A percentile compares a stretch with the other conserved stretches of the same genome.
These are phyloP conservation scores for Stegodyphus dumicola DNA, from an alignment of 1,140 invertebrate genomes.

Conservation along the genomic window DNA sequence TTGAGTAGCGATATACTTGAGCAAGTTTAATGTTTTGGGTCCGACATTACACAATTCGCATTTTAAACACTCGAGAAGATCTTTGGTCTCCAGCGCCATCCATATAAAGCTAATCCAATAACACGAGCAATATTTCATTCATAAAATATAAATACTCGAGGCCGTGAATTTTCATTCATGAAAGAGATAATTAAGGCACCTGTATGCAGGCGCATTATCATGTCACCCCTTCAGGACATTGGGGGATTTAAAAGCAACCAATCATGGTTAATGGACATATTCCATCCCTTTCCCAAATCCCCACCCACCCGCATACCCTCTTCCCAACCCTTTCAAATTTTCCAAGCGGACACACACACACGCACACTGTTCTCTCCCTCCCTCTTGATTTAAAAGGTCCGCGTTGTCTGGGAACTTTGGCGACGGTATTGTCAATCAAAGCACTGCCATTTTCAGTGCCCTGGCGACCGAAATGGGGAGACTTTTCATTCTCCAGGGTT, in stretches of 20 bases:
- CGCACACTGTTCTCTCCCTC: neutral
- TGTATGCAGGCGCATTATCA: constrained; percentile 56
- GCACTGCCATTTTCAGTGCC: neutral
- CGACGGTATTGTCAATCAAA: constrained; percentile 52
- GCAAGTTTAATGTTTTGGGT: too few species aligned
- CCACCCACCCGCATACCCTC: neutral
- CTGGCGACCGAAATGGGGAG: too few species aligned
- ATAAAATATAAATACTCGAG: constrained; percentile 54
- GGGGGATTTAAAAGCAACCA: constrained; percentile 60
- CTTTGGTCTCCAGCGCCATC: neutral
- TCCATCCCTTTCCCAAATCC: neutral
- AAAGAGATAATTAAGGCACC: constrained; percentile 60
- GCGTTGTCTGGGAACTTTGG: constrained; percentile 38
- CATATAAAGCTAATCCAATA: constrained; percentile 35
- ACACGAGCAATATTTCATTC: constrained; percentile 51
- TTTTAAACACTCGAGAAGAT: too few species aligned
- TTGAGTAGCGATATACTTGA: too few species aligned
- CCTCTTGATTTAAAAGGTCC: constrained; percentile 56
- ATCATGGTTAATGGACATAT: constrained; percentile 58
- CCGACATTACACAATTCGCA: too few species aligned
- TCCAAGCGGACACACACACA: too few species aligned
- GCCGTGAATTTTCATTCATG: constrained; percentile 59
- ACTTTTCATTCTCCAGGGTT: too few species aligned
- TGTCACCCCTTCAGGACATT: constrained; percentile 47
- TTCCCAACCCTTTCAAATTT: constrained; percentile 24